Percentiles rank a stretch among this genome's conserved stretches.
These are phyloP conservation scores for Teinopalpus imperialis DNA, from an alignment of 2,888 invertebrate species.

Conservation along the genomic window DNA sequence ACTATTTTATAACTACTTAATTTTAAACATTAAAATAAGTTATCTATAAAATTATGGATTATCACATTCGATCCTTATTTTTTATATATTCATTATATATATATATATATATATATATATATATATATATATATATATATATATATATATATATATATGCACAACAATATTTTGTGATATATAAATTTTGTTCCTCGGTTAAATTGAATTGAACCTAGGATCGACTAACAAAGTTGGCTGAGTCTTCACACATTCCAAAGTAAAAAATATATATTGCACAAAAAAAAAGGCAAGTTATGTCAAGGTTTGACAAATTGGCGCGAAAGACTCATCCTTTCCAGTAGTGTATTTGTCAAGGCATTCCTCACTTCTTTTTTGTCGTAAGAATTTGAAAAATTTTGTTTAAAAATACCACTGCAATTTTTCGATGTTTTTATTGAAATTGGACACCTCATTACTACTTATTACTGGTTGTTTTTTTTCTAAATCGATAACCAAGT, in stretches of 20 bases:
- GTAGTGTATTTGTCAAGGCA: constrained; percentile 30
- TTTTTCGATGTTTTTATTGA: constrained; percentile 37
- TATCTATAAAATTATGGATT: too few species aligned
- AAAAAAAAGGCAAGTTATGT: constrained; percentile 11
- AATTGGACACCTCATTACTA: constrained; percentile 47
- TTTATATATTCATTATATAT: too few species aligned
- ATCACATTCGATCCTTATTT: too few species aligned
- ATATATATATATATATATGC: too few species aligned
- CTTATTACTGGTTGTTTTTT: constrained; percentile 35
- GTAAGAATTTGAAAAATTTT: constrained; percentile 17
- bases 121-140: too few species aligned
- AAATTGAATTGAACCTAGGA: too few species aligned
- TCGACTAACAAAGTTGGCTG: neutral
- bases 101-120: too few species aligned
- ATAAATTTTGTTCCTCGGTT: too few species aligned
- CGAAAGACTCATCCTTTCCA: constrained; percentile 31
- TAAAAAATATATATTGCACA: neutral
- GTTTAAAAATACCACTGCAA: constrained; percentile 17
- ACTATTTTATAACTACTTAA: too few species aligned
- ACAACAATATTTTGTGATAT: too few species aligned
- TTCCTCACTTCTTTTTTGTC: constrained; percentile 22
- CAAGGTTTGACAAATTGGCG: constrained; percentile 38
- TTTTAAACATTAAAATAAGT: too few species aligned
- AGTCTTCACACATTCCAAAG: neutral
- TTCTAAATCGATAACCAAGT: constrained; percentile 28